A percentile compares a stretch with the other conserved stretches of the same genome.
phyloP scores from a whole-genome alignment of 2,113 vertebrate genomes.

The Stictonetta naevosa region DNA sequence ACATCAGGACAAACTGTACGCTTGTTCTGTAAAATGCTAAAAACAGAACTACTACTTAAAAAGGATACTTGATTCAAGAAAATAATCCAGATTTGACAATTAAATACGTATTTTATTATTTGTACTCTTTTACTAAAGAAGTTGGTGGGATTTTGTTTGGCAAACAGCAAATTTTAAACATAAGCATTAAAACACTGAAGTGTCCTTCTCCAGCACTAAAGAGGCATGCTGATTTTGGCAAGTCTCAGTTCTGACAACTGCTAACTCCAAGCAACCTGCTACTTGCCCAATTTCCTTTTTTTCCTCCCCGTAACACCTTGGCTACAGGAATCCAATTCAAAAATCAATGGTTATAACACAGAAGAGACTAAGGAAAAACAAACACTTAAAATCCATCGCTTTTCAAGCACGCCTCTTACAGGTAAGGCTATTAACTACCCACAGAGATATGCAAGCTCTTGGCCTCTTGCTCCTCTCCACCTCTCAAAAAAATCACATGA shows the following conservation, averaged over 20 bases:
- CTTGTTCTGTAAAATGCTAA: not conserved
- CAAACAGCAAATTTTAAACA: not conserved
- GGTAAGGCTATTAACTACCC: not conserved
- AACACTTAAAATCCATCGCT: not conserved
- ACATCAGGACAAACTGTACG: not conserved
- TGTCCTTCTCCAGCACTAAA: not conserved
- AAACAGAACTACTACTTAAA: not conserved
- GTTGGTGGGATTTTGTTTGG: not conserved
- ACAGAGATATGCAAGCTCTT: not conserved
- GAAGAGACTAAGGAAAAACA: not conserved
- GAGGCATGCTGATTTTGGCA: not conserved
- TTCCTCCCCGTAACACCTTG: not conserved
- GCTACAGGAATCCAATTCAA: not conserved
- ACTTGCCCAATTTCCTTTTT: not conserved
- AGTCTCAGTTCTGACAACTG: not conserved
- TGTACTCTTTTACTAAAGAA: not conserved
- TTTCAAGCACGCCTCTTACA: not conserved
- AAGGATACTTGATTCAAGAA: not conserved
- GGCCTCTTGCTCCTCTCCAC: not conserved
- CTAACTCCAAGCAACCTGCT: not conserved
- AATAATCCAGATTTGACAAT: not conserved
- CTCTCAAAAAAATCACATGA: not conserved
- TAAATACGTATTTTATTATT: not conserved
- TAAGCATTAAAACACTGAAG: not conserved
- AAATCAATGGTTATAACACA: not conserved